A percentile compares a stretch with the other conserved stretches of the same genome.
These are phyloP conservation scores for Melanitta fusca DNA, from an alignment of 2,797 vertebrate genomes.

Conservation along the genomic window DNA sequence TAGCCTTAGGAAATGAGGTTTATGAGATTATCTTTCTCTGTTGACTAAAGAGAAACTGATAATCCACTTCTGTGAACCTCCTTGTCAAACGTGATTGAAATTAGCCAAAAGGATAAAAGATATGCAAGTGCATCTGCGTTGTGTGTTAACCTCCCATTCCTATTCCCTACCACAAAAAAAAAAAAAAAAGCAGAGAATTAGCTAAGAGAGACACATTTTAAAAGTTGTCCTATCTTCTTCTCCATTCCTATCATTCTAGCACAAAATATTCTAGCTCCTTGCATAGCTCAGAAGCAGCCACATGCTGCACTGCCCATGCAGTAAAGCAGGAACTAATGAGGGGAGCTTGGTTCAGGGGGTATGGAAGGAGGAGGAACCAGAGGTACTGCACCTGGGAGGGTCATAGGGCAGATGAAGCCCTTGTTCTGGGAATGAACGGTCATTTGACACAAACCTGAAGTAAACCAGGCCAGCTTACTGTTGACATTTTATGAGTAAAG, in stretches of 20 bases:
- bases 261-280: neutral
- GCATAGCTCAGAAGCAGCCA: neutral
- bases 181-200: neutral
- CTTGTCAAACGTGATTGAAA: neutral
- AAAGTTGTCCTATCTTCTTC: neutral
- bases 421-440: neutral
- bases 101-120: neutral
- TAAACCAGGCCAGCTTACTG: neutral
- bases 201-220: neutral
- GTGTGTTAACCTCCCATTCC: neutral
- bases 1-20: neutral
- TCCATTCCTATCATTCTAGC: neutral
- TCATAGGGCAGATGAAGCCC: rapidly evolving
- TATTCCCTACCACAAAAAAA: neutral
- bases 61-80: neutral
- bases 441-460: neutral
- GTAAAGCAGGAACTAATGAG: neutral
- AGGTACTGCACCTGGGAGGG: neutral
- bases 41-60: neutral
- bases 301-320: neutral
- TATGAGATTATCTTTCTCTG: neutral
- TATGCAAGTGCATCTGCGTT: too few relatives aligned
- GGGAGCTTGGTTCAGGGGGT: neutral
- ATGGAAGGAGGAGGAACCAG: neutral
- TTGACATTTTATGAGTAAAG: neutral